These are phyloP conservation scores for Saguinus midas DNA, from an alignment of 2,113 vertebrate species.

Conservation along the genomic window DNA sequence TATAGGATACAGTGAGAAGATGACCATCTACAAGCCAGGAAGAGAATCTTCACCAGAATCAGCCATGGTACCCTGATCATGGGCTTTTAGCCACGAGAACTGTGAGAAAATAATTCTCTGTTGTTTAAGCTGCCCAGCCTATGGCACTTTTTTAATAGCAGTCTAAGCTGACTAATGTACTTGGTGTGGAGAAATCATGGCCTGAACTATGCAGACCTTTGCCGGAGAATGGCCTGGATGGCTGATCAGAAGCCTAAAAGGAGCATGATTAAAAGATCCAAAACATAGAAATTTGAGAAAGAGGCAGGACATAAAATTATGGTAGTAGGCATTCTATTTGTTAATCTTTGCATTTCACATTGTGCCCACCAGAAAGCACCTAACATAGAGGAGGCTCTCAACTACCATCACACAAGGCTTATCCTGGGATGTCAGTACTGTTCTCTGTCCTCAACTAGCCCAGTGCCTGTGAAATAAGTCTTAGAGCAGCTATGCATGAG, in stretches of 20 bases:
- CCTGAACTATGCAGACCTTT: too few species aligned
- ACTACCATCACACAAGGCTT: not conserved
- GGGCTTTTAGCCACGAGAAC: not conserved
- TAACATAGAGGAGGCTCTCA: not conserved
- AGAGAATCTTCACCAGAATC: too few species aligned
- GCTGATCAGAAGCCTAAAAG: not conserved
- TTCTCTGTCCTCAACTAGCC: not conserved
- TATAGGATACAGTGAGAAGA: not conserved
- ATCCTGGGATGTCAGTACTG: not conserved
- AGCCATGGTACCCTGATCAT: not conserved
- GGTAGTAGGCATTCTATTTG: not conserved
- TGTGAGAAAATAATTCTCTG: not conserved
- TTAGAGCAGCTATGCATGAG: not conserved
- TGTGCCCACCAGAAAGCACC: too few species aligned
- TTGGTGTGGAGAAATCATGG: too few species aligned
- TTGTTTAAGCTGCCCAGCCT: too few species aligned
- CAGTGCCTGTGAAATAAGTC: not conserved
- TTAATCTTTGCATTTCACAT: not conserved
- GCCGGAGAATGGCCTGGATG: not conserved
- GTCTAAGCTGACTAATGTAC: not conserved
- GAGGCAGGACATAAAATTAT: not conserved
- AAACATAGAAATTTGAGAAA: not conserved
- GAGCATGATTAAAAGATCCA: not conserved
- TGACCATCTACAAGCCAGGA: not conserved
- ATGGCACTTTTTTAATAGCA: not conserved